These are phyloP conservation scores for Gambusia affinis DNA, from an alignment of 2,113 vertebrate species.

Conservation along the genomic window DNA sequence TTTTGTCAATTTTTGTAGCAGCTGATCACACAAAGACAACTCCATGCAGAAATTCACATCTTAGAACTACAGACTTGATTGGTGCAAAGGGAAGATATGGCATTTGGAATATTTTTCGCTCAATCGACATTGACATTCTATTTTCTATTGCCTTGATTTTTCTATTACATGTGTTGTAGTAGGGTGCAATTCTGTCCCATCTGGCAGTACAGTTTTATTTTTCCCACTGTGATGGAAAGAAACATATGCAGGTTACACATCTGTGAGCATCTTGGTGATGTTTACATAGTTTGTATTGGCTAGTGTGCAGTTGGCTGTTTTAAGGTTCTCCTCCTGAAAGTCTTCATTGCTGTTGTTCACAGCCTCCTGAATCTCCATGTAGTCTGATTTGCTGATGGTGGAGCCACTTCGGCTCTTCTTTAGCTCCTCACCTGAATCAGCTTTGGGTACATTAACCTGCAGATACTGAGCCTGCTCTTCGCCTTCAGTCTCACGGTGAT, in stretches of 20 bases:
- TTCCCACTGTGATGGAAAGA: constrained; percentile 24
- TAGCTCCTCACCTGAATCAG: constrained; percentile 93
- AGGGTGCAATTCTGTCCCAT: constrained; percentile 40
- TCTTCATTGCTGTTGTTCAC: constrained; percentile 97
- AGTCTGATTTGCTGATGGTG: constrained; percentile 97
- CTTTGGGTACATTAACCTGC: constrained; percentile 92
- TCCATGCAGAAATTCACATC: constrained; percentile 76
- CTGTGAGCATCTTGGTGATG: constrained; percentile 99
- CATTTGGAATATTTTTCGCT: constrained; percentile 42
- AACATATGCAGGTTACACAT: constrained; percentile 84
- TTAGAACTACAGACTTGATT: constrained; percentile 48
- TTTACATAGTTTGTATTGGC: constrained; percentile 99
- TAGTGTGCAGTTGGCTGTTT: constrained; percentile 97
- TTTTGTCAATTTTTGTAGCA: constrained; percentile 45
- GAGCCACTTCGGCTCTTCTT: constrained; percentile 98
- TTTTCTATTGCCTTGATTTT: constrained; percentile 71
- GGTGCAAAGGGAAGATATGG: constrained; percentile 40
- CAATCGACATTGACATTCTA: constrained; percentile 42
- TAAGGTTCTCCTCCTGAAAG: constrained; percentile 95
- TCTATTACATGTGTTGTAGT: constrained; percentile 54
- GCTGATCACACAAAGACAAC: constrained; percentile 66
- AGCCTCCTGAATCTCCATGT: constrained; percentile 98
- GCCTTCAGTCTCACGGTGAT: constrained; percentile 98
- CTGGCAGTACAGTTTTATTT: constrained; percentile 45
- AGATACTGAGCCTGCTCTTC: constrained; percentile 98